phyloP scores from a whole-genome alignment of 2,888 invertebrate species.

The Hemicrepidius hirtus region DNA sequence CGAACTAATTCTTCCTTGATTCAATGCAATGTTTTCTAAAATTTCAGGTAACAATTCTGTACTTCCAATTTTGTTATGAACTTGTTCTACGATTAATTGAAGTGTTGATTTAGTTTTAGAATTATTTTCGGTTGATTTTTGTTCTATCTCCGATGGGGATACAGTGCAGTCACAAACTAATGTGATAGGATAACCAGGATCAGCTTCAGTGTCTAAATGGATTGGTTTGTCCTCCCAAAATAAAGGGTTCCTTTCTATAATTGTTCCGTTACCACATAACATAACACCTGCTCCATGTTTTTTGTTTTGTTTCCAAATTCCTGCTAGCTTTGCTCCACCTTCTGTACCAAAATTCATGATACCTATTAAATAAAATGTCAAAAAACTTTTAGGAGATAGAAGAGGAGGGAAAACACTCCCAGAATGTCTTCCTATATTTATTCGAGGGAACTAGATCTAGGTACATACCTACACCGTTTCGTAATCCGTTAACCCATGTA shows the following conservation, averaged over 20 bases:
- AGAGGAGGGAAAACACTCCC: too few relatives aligned
- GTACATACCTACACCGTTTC: constrained; percentile 72
- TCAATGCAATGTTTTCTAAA: neutral
- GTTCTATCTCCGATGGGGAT: neutral
- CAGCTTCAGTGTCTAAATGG: constrained; percentile 28
- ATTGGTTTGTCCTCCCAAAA: constrained; percentile 74
- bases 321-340: constrained; percentile 75
- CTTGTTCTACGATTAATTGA: constrained; percentile 16
- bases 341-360: constrained; percentile 73
- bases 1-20: neutral
- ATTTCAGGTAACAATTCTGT: neutral
- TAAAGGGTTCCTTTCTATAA: constrained; percentile 72
- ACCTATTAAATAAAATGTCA: constrained; percentile 60
- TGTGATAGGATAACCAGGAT: neutral
- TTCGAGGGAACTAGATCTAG: too few relatives aligned
- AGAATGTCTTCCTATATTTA: too few relatives aligned
- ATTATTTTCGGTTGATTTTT: neutral
- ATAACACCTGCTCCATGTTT: constrained; percentile 76
- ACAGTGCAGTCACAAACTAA: too few relatives aligned
- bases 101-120: constrained; percentile 6
- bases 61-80: neutral
- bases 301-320: constrained; percentile 74
- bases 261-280: constrained; percentile 75
- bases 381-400: neutral
- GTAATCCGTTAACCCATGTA: constrained; percentile 74